Evolutionary conservation across 2,888 invertebrate species (phyloP).

Genomic region (Tetanocera ferruginea): DNA sequence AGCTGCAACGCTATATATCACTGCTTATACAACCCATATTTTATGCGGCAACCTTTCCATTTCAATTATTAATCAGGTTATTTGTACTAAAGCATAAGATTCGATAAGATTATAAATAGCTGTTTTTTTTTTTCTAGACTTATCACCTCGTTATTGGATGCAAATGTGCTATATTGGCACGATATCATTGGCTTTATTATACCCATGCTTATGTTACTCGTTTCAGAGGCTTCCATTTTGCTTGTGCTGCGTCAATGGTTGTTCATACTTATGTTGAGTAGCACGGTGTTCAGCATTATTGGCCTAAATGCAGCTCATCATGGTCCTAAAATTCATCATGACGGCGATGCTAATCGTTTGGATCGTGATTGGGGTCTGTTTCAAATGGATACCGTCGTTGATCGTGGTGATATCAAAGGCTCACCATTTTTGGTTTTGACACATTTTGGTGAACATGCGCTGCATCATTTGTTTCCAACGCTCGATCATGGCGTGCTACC

Average conservation of each 20-base stretch:
- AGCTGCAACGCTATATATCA: conserved; percentile 71
- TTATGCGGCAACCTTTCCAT: conserved; percentile 50
- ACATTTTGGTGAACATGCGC: conserved; percentile 81
- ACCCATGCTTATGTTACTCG: conserved; percentile 66
- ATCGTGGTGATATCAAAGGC: conserved; percentile 77
- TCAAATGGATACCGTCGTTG: conserved; percentile 80
- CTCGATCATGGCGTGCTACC: conserved; percentile 81
- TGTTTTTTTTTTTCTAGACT: conserved; percentile 47
- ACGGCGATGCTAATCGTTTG: conserved; percentile 75
- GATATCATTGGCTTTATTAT: conserved; percentile 68
- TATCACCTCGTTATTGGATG: conserved; percentile 47
- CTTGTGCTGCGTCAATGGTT: conserved; percentile 70
- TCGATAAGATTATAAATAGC: neutral
- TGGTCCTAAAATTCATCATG: conserved; percentile 82
- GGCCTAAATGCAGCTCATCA: conserved; percentile 83
- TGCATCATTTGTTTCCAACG: conserved; percentile 86
- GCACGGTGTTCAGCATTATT: conserved; percentile 75
- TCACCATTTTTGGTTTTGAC: conserved; percentile 77
- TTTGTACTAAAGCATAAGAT: neutral
- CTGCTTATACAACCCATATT: conserved; percentile 71
- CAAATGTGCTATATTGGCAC: conserved; percentile 59
- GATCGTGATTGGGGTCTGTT: conserved; percentile 81
- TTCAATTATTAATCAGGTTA: conserved; percentile 47
- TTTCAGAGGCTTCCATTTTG: conserved; percentile 54
- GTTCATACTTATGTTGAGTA: conserved; percentile 71